phyloP scores from a whole-genome alignment of 2,888 invertebrate species.

The Podotricha telesiphe region DNA sequence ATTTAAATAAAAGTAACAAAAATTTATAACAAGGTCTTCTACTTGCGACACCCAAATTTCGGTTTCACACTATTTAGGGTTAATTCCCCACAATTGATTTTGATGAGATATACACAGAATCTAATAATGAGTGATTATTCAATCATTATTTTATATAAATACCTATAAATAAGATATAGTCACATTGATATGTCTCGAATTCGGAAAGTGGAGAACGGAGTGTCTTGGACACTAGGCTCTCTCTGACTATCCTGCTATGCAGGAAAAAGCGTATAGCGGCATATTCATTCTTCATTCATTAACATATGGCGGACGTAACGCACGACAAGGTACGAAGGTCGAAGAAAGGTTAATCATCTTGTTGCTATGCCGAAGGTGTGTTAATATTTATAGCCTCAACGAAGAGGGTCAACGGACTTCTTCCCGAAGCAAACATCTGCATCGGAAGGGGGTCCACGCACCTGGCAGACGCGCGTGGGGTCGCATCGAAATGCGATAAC shows the following conservation, averaged over 20 bases:
- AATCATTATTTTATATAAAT: too few species aligned
- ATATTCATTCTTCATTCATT: too few species aligned
- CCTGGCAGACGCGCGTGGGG: constrained; percentile 75
- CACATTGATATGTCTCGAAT: too few species aligned
- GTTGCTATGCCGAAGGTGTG: constrained; percentile 41
- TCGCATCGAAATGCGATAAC: constrained; percentile 61
- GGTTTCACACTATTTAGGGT: constrained; percentile 9
- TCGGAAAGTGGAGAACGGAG: too few species aligned
- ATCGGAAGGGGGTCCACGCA: constrained; percentile 65
- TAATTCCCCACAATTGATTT: constrained; percentile 16
- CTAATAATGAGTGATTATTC: background rate
- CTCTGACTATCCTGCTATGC: too few species aligned
- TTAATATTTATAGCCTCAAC: constrained; percentile 44
- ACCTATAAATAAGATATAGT: too few species aligned
- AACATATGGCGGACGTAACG: background rate
- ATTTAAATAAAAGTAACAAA: constrained; percentile 9
- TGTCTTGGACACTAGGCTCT: too few species aligned
- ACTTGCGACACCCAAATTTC: constrained; percentile 10
- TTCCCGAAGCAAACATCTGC: constrained; percentile 61
- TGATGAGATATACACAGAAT: background rate
- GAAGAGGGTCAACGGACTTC: constrained; percentile 53
- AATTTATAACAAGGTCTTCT: constrained; percentile 1
- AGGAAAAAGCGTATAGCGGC: too few species aligned
- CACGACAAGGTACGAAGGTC: constrained; percentile 20
- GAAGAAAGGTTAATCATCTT: constrained; percentile 35